Conservation (phyloP, 1,140 invertebrate species). For the Ips nitidus region DNA sequence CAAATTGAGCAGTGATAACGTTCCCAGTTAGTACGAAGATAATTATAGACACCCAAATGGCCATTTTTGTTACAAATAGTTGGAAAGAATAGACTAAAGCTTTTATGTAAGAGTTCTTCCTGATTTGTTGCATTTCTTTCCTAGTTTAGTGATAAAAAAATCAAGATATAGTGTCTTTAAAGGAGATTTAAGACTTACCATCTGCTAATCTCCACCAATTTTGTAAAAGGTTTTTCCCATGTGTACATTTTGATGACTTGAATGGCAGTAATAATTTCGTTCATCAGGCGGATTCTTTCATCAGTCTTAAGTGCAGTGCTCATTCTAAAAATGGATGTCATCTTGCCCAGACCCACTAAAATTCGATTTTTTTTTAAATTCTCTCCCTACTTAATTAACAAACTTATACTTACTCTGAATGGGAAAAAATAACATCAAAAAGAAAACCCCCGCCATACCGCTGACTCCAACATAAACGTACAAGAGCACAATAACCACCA, state of each 20-base stretch:
- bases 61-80: constrained; percentile 70
- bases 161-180: constrained; percentile 1
- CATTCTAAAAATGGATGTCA: constrained; percentile 58
- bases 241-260: constrained; percentile 85
- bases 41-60: constrained; percentile 75
- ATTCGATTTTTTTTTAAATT: background rate
- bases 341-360: constrained; percentile 49
- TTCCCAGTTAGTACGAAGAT: constrained; percentile 72
- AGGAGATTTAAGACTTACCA: constrained; percentile 11
- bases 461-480: constrained; percentile 71
- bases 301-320: constrained; percentile 65
- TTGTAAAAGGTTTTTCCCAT: constrained; percentile 71
- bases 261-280: constrained; percentile 77
- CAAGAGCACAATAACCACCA: constrained; percentile 72
- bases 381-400: background rate
- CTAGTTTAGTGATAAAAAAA: constrained; percentile 25
- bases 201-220: constrained; percentile 38
- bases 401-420: constrained; percentile 65
- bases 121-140: constrained; percentile 45
- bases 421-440: constrained; percentile 79
- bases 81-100: constrained; percentile 72
- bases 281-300: constrained; percentile 70
- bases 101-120: constrained; percentile 58
- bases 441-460: constrained; percentile 73
- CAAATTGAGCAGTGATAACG: constrained; percentile 69